Evolutionary conservation across 2,797 vertebrate genomes (phyloP).

Genomic region (Limnodromus scolopaceus): DNA sequence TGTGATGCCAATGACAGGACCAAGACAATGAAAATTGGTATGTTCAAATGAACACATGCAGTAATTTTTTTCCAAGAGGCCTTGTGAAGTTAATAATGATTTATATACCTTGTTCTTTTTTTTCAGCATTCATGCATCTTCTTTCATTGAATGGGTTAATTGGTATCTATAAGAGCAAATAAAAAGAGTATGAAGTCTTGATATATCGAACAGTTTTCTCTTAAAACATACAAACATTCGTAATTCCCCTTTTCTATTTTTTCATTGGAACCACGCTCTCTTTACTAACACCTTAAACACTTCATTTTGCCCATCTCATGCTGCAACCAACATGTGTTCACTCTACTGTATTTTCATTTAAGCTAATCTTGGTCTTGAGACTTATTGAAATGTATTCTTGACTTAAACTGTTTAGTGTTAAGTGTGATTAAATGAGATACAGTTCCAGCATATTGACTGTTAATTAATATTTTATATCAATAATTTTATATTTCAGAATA

Average conservation of each 20-base stretch:
- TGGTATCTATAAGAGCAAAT: neutral
- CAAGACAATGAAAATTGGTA: neutral
- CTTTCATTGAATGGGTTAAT: neutral
- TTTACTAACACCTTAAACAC: neutral
- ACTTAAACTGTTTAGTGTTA: neutral
- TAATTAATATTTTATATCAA: constrained; percentile 47
- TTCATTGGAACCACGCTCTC: neutral
- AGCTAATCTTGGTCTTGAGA: neutral
- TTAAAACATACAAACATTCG: neutral
- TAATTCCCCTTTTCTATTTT: neutral
- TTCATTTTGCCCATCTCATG: neutral
- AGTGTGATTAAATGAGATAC: neutral
- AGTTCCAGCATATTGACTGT: neutral
- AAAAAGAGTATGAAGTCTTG: neutral
- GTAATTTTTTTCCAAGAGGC: neutral
- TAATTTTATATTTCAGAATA: constrained; percentile 30
- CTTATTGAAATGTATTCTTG: neutral
- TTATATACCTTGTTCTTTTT: neutral
- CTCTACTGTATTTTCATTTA: neutral
- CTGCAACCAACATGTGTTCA: neutral
- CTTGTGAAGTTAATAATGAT: neutral
- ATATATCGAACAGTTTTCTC: neutral
- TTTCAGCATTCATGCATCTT: neutral
- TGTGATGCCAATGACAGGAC: neutral
- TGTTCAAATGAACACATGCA: neutral